phyloP scores from a whole-genome alignment of 2,113 vertebrate species.

The Hyperopisus bebe region DNA sequence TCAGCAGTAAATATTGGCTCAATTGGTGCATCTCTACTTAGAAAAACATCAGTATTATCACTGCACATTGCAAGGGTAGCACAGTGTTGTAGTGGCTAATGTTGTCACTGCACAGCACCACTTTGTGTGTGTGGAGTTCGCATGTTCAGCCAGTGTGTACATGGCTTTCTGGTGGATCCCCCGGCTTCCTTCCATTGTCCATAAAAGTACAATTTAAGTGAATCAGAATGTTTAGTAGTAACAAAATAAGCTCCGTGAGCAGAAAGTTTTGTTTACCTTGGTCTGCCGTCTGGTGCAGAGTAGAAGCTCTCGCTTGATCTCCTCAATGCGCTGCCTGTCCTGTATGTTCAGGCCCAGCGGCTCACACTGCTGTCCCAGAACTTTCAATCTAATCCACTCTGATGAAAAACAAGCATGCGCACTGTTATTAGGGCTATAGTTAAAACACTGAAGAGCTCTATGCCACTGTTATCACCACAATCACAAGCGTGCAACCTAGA shows the following conservation, averaged over 20 bases:
- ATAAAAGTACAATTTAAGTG: neutral
- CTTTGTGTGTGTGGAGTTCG: neutral
- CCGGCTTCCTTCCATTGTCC: neutral
- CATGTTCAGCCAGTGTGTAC: too few species aligned
- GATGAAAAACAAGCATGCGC: conserved; percentile 18
- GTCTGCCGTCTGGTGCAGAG: conserved; percentile 35
- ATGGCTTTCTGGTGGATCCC: neutral
- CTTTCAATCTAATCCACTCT: conserved; percentile 74
- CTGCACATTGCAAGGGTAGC: too few species aligned
- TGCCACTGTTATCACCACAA: neutral
- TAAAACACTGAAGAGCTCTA: neutral
- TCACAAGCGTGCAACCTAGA: neutral
- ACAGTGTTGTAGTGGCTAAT: too few species aligned
- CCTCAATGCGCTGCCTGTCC: conserved; percentile 64
- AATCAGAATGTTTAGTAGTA: neutral
- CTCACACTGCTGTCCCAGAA: conserved; percentile 56
- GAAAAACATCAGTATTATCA: too few species aligned
- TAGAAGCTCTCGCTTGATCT: conserved; percentile 73
- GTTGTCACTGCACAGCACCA: neutral
- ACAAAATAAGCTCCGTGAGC: neutral
- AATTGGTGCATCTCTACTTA: too few species aligned
- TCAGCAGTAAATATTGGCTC: too few species aligned
- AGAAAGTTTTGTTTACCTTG: conserved; percentile 53
- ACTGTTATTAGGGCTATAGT: neutral
- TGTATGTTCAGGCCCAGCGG: conserved; percentile 60